Percentiles rank a stretch among this genome's conserved stretches.
phyloP scores from a whole-genome alignment of 2,888 invertebrate genomes.

The Prenolepis imparis region DNA sequence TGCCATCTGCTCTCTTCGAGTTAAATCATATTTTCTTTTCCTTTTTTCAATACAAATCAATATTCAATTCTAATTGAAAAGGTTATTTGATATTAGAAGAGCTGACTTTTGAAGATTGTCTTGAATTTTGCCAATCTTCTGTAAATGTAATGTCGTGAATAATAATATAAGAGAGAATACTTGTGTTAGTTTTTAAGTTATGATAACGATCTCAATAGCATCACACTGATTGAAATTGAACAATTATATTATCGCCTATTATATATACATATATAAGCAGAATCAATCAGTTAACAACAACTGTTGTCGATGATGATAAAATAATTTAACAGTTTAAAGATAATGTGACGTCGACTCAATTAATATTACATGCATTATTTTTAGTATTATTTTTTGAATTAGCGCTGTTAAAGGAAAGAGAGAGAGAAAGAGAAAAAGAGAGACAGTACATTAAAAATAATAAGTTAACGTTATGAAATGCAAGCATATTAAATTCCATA shows the following conservation, averaged over 20 bases:
- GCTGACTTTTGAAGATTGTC: neutral
- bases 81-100: neutral
- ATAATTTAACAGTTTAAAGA: slow-evolving; percentile 28
- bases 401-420: neutral
- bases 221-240: slow-evolving; percentile 20
- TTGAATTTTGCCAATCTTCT: slow-evolving; percentile 3
- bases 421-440: neutral
- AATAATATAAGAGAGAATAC: neutral
- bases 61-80: neutral
- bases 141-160: slow-evolving; percentile 5
- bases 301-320: slow-evolving; percentile 12
- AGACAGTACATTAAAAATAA: neutral
- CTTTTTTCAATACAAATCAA: neutral
- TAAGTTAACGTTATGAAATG: slow-evolving; percentile 15
- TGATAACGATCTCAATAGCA: slow-evolving; percentile 69
- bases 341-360: slow-evolving; percentile 5
- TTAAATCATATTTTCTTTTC: neutral
- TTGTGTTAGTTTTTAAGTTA: slow-evolving; percentile 44
- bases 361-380: slow-evolving; percentile 5
- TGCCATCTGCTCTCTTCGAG: neutral
- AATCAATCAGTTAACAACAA: slow-evolving; percentile 13
- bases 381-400: slow-evolving; percentile 25
- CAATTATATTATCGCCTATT: neutral
- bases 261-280: neutral
- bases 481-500: slow-evolving; percentile 22